Evolutionary conservation across 2,888 invertebrate species (phyloP).

Genomic region (Tachystola acroxantha): DNA sequence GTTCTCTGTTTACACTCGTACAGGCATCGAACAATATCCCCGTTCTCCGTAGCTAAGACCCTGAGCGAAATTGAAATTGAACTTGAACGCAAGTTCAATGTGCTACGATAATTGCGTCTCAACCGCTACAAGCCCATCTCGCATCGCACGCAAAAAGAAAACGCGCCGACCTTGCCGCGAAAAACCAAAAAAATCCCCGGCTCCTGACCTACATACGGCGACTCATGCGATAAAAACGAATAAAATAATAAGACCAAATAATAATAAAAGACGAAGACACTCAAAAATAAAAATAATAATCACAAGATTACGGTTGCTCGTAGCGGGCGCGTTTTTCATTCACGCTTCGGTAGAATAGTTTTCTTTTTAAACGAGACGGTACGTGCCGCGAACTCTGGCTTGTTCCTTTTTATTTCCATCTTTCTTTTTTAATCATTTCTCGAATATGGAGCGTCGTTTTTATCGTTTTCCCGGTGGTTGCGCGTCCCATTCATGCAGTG

Average conservation of each 20-base stretch:
- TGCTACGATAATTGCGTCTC: not conserved
- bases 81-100: not conserved
- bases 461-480: conserved; percentile 69
- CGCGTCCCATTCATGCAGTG: conserved; percentile 53
- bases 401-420: conserved; percentile 51
- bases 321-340: conserved; percentile 69
- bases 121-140: conserved; percentile 2
- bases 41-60: too few species aligned
- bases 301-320: conserved; percentile 67
- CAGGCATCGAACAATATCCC: too few species aligned
- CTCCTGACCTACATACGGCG: conserved; percentile 73
- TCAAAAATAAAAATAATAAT: conserved; percentile 73
- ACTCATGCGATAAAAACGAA: conserved; percentile 58
- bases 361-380: conserved; percentile 69
- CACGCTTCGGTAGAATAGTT: conserved; percentile 72
- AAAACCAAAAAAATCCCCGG: conserved; percentile 61
- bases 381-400: conserved; percentile 61
- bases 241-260: conserved; percentile 67
- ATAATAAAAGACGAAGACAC: conserved; percentile 52
- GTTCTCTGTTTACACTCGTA: too few species aligned
- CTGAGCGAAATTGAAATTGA: too few species aligned
- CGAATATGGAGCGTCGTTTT: conserved; percentile 75
- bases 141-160: conserved; percentile 39
- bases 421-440: conserved; percentile 75
- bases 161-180: conserved; percentile 61